Base-by-base conservation (phyloP, 2,888 invertebrate species). In the Euplagia quadripunctaria region DNA sequence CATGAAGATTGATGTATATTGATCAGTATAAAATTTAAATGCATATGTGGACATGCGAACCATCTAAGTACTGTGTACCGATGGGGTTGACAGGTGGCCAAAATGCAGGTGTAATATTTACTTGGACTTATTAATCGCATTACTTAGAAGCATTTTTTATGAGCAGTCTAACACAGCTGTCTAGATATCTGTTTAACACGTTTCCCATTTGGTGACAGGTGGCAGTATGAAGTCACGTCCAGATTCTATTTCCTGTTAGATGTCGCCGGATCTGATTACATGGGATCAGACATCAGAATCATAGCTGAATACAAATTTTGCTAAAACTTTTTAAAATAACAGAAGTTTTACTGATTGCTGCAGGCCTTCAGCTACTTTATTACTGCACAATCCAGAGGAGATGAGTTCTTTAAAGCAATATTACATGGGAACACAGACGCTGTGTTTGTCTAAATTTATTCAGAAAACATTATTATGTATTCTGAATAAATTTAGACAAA, bases 171-270 rank as follows among this genome's bases (percentile, higher is more conserved):
- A 55, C 17, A 55, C n/a, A 17, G 6, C 55, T 20, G 9, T n/a
- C n/a, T n/a, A 55, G n/a, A 55, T 55, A 11, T 11, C n/a, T 20
- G 55, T 68, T 17, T 42, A 74, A 70, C 65, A 71, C 63, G 41
- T 63, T 78, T 68, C 66, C 74, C 67, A 73, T 76, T 73, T 70
- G 43, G 70, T 79, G 85, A 70, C 83, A 82, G 81, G 78, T 81
- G 78, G 42, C 67, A 64, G 71, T 76, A 52, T 81, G 80, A 76
- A 78, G 81, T 82, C 87, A 87, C 87, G 88, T 87, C 78, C 82
- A 68, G 79, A 79, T 87, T 88, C 86, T 86, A 87, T 85, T 80
- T 80, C 82, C 85, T 75, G 84, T 79, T 76, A 82, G 74, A 58
- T 73, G 77, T 76, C 72, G 69, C 78, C 71, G 79, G 82, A 76